A percentile compares a stretch with the other conserved stretches of the same genome.
These are phyloP conservation scores for Morone saxatilis DNA, from an alignment of 2,113 vertebrate genomes.

Conservation along the genomic window DNA sequence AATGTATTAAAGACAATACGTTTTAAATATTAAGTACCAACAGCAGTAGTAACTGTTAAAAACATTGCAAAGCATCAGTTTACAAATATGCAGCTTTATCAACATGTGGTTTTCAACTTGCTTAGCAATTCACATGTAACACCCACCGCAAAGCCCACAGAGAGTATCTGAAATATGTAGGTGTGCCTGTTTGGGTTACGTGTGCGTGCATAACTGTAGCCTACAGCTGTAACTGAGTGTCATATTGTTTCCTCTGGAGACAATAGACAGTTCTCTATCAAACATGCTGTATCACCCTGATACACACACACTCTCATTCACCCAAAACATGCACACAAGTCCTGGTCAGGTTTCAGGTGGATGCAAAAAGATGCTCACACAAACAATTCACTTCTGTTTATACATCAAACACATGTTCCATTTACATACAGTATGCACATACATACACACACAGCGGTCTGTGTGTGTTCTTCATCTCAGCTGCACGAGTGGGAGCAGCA, in stretches of 20 bases:
- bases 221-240: neutral
- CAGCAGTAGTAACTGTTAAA: neutral
- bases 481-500: conserved; percentile 9
- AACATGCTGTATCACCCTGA: neutral
- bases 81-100: neutral
- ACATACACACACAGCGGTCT: neutral
- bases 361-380: neutral
- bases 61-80: neutral
- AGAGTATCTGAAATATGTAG: neutral
- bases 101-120: neutral
- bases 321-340: neutral
- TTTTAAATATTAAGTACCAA: neutral
- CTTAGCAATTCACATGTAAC: neutral
- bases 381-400: neutral
- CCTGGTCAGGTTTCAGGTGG: neutral
- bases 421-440: neutral
- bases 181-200: neutral
- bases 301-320: neutral
- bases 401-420: too few species aligned
- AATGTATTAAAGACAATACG: too few species aligned
- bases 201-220: neutral
- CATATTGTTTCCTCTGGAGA: neutral
- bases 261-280: neutral
- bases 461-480: neutral
- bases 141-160: neutral